phyloP scores from a whole-genome alignment of 2,797 vertebrate genomes.

The Halcyon leucocephala region DNA sequence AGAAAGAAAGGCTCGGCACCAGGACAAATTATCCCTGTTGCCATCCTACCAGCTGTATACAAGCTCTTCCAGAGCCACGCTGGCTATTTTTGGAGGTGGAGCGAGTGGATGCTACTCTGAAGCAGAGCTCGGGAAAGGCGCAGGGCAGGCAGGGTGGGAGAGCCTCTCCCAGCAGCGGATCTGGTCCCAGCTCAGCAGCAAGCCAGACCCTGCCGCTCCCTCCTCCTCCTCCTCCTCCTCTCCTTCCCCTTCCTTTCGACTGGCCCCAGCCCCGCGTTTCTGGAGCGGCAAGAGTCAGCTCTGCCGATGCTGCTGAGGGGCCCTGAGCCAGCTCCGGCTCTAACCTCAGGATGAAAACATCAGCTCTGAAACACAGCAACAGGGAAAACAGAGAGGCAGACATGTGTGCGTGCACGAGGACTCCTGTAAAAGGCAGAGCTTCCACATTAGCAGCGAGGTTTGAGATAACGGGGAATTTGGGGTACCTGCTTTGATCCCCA shows the following conservation, averaged over 20 bases:
- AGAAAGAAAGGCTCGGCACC: background rate
- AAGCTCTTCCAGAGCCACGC: background rate
- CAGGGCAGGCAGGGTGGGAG: background rate
- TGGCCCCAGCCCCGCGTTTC: background rate
- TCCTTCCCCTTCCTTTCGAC: background rate
- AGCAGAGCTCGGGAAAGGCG: background rate
- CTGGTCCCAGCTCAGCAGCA: background rate
- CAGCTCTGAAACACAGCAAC: constrained; percentile 37
- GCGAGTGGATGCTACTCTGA: background rate
- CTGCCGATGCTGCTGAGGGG: constrained; percentile 29
- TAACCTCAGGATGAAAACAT: constrained; percentile 44
- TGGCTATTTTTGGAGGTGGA: background rate
- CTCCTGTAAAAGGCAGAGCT: background rate
- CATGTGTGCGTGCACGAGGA: background rate
- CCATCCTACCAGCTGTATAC: background rate
- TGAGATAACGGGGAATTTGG: accelerated
- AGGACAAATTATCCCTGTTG: background rate
- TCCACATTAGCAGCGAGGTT: accelerated
- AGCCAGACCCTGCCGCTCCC: background rate
- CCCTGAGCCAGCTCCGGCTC: background rate
- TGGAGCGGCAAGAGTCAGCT: constrained; percentile 21
- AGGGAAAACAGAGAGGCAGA: background rate
- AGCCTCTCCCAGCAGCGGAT: constrained; percentile 5
- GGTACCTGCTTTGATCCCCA: background rate
- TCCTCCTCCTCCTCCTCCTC: background rate